phyloP scores from a whole-genome alignment of 2,888 invertebrate genomes.

The Leptinotarsa juncta region DNA sequence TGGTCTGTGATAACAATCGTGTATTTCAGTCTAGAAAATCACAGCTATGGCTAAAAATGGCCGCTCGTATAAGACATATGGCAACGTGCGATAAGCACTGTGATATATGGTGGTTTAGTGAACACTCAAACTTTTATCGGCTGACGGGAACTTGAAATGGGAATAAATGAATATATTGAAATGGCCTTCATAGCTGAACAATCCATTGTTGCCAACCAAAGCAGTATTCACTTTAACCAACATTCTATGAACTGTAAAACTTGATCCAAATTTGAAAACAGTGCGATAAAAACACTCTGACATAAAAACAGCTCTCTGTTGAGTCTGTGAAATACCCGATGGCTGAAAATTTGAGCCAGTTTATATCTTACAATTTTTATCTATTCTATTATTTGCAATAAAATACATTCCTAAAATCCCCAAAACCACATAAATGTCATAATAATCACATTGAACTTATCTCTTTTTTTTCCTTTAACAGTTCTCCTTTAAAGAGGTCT shows the following conservation, averaged over 20 bases:
- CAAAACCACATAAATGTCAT: conserved; percentile 58
- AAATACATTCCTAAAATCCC: conserved; percentile 57
- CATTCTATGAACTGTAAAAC: conserved; percentile 39
- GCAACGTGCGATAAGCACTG: conserved; percentile 53
- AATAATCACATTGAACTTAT: conserved; percentile 57
- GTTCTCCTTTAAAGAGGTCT: conserved; percentile 55
- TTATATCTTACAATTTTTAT: conserved; percentile 52
- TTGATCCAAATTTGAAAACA: conserved; percentile 46
- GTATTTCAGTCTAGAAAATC: conserved; percentile 64
- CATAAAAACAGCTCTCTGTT: conserved; percentile 45
- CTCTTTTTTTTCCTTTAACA: conserved; percentile 37
- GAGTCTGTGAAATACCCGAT: conserved; percentile 29
- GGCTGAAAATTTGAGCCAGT: conserved; percentile 45
- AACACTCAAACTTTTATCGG: conserved; percentile 4
- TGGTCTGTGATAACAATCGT: conserved; percentile 49
- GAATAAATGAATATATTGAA: neutral
- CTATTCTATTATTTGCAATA: conserved; percentile 48
- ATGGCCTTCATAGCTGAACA: neutral
- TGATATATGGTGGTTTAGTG: conserved; percentile 19
- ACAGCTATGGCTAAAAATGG: conserved; percentile 71
- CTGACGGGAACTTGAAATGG: neutral
- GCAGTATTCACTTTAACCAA: conserved; percentile 12
- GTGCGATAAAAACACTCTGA: conserved; percentile 59
- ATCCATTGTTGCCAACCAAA: neutral
- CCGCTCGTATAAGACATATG: conserved; percentile 54